phyloP scores from a whole-genome alignment of 2,888 invertebrate genomes.

The Anoplius nigerrimus region DNA sequence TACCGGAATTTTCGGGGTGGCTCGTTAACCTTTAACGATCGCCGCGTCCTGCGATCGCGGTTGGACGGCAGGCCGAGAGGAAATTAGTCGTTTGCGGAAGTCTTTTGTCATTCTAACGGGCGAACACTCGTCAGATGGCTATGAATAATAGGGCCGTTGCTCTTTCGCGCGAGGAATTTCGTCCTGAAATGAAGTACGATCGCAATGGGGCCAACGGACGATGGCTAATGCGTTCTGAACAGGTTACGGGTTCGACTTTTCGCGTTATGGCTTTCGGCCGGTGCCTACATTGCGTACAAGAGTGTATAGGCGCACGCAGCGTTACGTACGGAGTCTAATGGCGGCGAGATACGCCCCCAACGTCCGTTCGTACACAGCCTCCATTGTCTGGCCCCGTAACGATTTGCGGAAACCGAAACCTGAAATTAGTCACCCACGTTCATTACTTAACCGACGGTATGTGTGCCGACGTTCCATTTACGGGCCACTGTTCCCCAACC shows the following conservation, averaged over 20 bases:
- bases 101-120: slow-evolving; percentile 23
- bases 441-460: slow-evolving; percentile 43
- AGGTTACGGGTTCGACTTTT: not conserved
- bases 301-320: too few relatives aligned
- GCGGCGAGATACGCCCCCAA: slow-evolving; percentile 48
- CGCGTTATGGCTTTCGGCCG: too few relatives aligned
- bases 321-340: slow-evolving; percentile 44
- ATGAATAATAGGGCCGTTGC: not conserved
- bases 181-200: too few relatives aligned
- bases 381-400: slow-evolving; percentile 60
- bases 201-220: too few relatives aligned
- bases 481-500: slow-evolving; percentile 5
- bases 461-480: slow-evolving; percentile 25
- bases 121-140: not conserved
- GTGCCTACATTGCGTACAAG: too few relatives aligned
- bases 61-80: too few relatives aligned
- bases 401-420: slow-evolving; percentile 64
- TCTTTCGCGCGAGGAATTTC: too few relatives aligned
- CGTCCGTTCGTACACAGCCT: slow-evolving; percentile 40
- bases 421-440: slow-evolving; percentile 55
- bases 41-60: too few relatives aligned
- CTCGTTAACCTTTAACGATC: too few relatives aligned
- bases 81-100: too few relatives aligned
- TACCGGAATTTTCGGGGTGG: too few relatives aligned
- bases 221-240: too few relatives aligned